Base-by-base conservation (phyloP, 2,113 vertebrate genomes). In the Zosterops lateralis region DNA sequence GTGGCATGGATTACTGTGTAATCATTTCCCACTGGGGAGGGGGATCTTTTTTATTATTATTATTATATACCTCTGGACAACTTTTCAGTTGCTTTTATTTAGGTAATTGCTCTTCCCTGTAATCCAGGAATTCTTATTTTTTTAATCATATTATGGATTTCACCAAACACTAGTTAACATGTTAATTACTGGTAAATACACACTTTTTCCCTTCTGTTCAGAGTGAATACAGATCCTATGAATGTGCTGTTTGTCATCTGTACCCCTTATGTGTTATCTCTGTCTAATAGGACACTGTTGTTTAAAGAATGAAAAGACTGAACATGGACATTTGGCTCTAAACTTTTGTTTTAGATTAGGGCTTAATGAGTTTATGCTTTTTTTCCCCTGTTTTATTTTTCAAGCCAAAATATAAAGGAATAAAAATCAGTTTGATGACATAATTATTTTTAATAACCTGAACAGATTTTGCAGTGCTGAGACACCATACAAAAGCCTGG, bases 21-120 rank as follows among this genome's bases (percentile, higher is more conserved):
- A 97, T 96, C 91, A 89, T 97, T 96, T 95, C 95, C 95, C 90
- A 91, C 87, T 94, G 73, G 61, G 90, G 79, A 84, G 72, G 44
- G 85, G 36, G 44, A 76, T 90, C 44, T 85, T 83, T 70, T 3
- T 84, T 93, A 67, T 86, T 91, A 86, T 65, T 90, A 88, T 94
- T 95, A 93, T 95, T 92, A 84, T 95, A 50, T 79, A 92, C 32
- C 71, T 80, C 72, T 60, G 79, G 75, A 90, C 71, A 95, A 83
- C 67, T 94, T 97, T 91, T 86, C 65, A 93, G 93, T 74, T 61
- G 78, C 82, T 91, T 94, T 94, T 92, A 85, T 92, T 84, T 82
- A 88, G 58, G 48, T 94, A 96, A 96, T 95, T 95, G 67, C 61
- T 93, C 50, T 83, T 95, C 76, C 57, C 75, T 83, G 40, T 91